Conservation (phyloP, 2,888 invertebrate species). For the Drosophila anomelani region DNA sequence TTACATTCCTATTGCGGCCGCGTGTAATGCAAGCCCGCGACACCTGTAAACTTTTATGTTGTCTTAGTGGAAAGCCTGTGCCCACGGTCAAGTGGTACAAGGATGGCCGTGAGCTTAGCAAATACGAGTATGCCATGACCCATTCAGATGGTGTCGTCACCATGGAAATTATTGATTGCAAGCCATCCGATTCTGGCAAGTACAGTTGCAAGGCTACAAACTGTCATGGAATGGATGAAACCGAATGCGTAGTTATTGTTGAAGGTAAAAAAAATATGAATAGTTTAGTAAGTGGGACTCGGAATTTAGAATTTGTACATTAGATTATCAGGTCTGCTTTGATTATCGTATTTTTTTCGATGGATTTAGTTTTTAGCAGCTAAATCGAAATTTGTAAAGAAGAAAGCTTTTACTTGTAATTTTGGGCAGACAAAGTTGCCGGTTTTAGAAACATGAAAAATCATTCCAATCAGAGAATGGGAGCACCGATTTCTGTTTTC, state of each 20-base stretch:
- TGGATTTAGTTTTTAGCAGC: no score
- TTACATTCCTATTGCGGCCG: slow-evolving; percentile 99
- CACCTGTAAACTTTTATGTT: slow-evolving; percentile 98
- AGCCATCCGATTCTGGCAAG: slow-evolving; percentile 97
- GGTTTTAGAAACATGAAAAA: no score
- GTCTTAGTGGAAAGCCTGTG: slow-evolving; percentile 96
- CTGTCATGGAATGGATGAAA: slow-evolving; percentile 97
- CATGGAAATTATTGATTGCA: slow-evolving; percentile 97
- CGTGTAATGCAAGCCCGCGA: slow-evolving; percentile 98
- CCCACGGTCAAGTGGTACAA: slow-evolving; percentile 97
- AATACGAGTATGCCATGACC: slow-evolving; percentile 95
- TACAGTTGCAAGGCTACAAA: slow-evolving; percentile 98
- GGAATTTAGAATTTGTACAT: not conserved
- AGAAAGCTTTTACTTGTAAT: no score
- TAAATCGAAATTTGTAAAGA: no score
- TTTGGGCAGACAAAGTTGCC: no score
- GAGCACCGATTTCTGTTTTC: no score
- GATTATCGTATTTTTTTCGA: no score
- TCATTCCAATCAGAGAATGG: no score
- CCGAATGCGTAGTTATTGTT: slow-evolving; percentile 97
- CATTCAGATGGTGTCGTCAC: slow-evolving; percentile 98
- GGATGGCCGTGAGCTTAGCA: slow-evolving; percentile 95
- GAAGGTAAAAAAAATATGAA: slow-evolving; percentile 88
- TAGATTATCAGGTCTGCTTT: no score
- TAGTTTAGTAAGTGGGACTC: not conserved